phyloP scores from a whole-genome alignment of 2,797 vertebrate species.

The Neoniphon sammara region DNA sequence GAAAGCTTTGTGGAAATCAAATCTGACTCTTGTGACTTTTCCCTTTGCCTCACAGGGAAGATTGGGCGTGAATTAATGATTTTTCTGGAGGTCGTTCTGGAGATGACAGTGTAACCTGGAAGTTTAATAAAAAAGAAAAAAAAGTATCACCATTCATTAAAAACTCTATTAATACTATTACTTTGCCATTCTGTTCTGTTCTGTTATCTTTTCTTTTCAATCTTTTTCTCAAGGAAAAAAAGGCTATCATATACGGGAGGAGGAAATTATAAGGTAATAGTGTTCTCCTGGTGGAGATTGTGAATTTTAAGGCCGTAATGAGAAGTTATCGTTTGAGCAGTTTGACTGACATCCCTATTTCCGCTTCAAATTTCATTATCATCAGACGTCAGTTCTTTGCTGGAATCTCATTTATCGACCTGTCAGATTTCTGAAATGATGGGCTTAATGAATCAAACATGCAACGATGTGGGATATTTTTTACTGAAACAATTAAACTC shows the following conservation, averaged over 20 bases:
- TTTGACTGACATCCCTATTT: slow-evolving; percentile 55
- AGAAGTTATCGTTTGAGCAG: slow-evolving; percentile 31
- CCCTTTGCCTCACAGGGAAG: slow-evolving; percentile 2
- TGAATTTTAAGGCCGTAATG: slow-evolving; percentile 40
- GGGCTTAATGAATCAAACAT: slow-evolving; percentile 32
- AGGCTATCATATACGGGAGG: slow-evolving; percentile 49
- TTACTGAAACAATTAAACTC: background rate
- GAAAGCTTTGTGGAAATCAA: slow-evolving; percentile 9
- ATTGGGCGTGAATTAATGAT: slow-evolving; percentile 1
- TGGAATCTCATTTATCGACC: slow-evolving; percentile 8
- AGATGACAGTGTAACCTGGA: slow-evolving; percentile 33
- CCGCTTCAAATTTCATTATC: slow-evolving; percentile 45
- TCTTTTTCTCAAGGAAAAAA: slow-evolving; percentile 32
- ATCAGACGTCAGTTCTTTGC: slow-evolving; percentile 37
- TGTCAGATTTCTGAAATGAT: slow-evolving; percentile 18
- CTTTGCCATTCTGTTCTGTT: slow-evolving; percentile 35
- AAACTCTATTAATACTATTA: slow-evolving; percentile 36
- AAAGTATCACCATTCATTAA: slow-evolving; percentile 45
- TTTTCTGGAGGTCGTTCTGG: slow-evolving; percentile 37
- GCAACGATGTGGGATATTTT: background rate
- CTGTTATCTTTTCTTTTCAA: slow-evolving; percentile 37
- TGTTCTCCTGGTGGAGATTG: slow-evolving; percentile 36
- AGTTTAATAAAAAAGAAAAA: background rate
- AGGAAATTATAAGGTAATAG: slow-evolving; percentile 48
- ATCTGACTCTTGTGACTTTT: slow-evolving; percentile 27